phyloP scores from a whole-genome alignment of 2,888 invertebrate genomes.

The Campaea margaritaria region DNA sequence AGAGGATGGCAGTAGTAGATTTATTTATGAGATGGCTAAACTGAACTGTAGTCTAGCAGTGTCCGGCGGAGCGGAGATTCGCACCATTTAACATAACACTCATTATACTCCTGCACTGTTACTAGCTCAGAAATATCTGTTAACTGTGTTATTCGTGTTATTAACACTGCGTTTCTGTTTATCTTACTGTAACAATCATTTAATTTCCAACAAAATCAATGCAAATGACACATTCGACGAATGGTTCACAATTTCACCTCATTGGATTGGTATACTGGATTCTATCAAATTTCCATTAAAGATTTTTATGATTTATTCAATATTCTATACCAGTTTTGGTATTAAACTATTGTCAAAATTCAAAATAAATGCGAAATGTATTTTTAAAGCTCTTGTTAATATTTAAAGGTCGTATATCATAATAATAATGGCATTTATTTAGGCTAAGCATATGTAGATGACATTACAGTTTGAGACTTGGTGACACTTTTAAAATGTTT shows the following conservation, averaged over 20 bases:
- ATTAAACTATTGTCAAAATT: no score
- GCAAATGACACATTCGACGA: constrained; percentile 6
- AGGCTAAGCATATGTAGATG: constrained; percentile 28
- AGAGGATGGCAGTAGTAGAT: not conserved
- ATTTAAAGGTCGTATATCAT: constrained; percentile 17
- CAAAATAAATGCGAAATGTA: constrained; percentile 8
- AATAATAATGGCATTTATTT: constrained; percentile 25
- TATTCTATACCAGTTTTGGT: constrained; percentile 10
- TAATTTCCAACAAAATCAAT: constrained; percentile 13
- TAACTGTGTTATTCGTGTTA: not conserved
- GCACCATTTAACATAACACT: constrained; percentile 1
- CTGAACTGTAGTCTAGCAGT: not conserved
- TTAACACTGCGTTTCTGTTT: not conserved
- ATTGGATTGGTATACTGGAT: constrained; percentile 2
- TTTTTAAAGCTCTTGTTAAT: constrained; percentile 17
- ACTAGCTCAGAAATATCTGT: not conserved
- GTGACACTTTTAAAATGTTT: constrained; percentile 16
- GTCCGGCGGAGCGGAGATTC: constrained; percentile 12
- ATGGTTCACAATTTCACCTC: not conserved
- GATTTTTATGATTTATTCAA: constrained; percentile 7
- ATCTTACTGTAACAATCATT: constrained; percentile 2
- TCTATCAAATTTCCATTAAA: constrained; percentile 2
- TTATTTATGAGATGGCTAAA: not conserved
- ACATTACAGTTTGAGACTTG: constrained; percentile 4
- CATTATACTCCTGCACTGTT: not conserved